Conservation (phyloP, 2,888 invertebrate species). For the Brenthis ino region DNA sequence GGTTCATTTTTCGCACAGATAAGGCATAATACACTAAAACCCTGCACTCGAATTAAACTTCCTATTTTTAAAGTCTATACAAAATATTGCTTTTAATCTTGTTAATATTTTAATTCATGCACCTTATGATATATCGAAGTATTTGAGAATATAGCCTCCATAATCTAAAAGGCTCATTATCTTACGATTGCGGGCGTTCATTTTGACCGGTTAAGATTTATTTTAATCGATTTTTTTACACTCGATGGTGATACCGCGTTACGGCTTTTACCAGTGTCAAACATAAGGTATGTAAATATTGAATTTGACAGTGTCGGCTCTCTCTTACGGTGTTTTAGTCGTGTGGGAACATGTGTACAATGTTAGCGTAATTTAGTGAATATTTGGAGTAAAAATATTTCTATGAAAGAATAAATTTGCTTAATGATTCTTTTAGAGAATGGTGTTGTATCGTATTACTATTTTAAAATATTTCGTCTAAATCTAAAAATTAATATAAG, state of each 20-base stretch:
- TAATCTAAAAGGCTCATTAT: background rate
- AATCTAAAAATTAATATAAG: no score
- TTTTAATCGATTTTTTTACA: constrained; percentile 41
- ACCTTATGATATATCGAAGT: no score
- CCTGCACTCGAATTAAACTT: no score
- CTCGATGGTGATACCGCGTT: constrained; percentile 63
- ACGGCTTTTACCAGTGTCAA: constrained; percentile 72
- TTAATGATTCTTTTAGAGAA: no score
- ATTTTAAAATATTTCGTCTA: background rate
- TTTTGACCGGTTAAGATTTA: constrained; percentile 27
- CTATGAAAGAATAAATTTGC: no score
- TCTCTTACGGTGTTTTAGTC: constrained; percentile 39
- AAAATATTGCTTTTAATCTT: no score
- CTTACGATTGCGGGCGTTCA: background rate
- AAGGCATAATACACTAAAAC: no score
- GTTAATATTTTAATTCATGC: no score
- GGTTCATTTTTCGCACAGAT: no score
- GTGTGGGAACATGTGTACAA: constrained; percentile 42
- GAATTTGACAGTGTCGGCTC: constrained; percentile 61
- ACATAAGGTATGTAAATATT: constrained; percentile 52
- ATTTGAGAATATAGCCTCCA: no score
- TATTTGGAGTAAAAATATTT: background rate
- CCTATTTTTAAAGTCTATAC: no score
- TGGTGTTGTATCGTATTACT: background rate
- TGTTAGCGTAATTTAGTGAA: background rate